A percentile compares a stretch with the other conserved stretches of the same genome.
These are phyloP conservation scores for Drosophila sordidapex DNA, from an alignment of 2,888 invertebrate species.

Conservation along the genomic window DNA sequence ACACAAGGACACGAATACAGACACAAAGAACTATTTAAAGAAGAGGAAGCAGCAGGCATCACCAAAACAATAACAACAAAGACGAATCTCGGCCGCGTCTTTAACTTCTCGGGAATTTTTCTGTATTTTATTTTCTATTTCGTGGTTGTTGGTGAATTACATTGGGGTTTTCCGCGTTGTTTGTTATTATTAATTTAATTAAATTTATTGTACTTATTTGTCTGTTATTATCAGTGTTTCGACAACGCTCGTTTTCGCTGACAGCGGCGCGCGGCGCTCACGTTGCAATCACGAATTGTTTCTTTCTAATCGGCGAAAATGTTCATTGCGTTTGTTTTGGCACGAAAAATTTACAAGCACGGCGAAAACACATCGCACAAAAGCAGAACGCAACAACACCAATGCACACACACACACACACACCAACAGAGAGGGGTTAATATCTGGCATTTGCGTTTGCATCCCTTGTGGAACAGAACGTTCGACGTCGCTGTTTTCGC, in stretches of 20 bases:
- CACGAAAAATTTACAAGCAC: slow-evolving; percentile 77
- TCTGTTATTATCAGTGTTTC: slow-evolving; percentile 43
- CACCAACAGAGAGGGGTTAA: slow-evolving; percentile 64
- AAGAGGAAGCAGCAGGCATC: slow-evolving; percentile 32
- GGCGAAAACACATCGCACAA: slow-evolving; percentile 70
- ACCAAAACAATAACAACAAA: slow-evolving; percentile 69
- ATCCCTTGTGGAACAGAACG: slow-evolving; percentile 66
- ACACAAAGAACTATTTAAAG: slow-evolving; percentile 60
- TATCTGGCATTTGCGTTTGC: slow-evolving; percentile 77
- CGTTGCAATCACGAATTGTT: slow-evolving; percentile 80
- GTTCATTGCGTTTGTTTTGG: slow-evolving; percentile 83
- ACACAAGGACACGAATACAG: slow-evolving; percentile 26
- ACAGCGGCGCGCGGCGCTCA: slow-evolving; percentile 64
- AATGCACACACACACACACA: slow-evolving; percentile 32
- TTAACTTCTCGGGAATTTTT: slow-evolving; percentile 34
- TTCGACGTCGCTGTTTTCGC: slow-evolving; percentile 43
- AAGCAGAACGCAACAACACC: slow-evolving; percentile 48
- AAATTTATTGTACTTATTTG: slow-evolving; percentile 8
- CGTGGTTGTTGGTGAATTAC: background rate
- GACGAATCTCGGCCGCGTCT: slow-evolving; percentile 24
- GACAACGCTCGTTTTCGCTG: slow-evolving; percentile 25
- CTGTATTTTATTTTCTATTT: background rate
- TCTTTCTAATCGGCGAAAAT: slow-evolving; percentile 84
- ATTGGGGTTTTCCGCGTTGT: slow-evolving; percentile 4
- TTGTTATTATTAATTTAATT: slow-evolving; percentile 14